Evolutionary conservation across 30 jellyfish, hydroid and myxozoan species (phyloP).

Genomic region (Cassiopea xamachana): DNA sequence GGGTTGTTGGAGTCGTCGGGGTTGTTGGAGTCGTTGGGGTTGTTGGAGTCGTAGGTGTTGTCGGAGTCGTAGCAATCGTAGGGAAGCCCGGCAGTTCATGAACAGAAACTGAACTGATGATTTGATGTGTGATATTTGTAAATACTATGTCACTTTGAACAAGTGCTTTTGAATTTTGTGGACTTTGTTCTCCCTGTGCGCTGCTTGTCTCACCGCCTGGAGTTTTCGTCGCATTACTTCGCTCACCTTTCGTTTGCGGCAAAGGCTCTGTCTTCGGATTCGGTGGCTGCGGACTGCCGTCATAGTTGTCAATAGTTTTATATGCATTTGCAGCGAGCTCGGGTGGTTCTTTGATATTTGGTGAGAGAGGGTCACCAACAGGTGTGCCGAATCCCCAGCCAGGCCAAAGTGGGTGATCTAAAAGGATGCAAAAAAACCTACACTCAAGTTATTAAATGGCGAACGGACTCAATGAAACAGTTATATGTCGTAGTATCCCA

Average conservation of each 20-base stretch:
- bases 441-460: background rate
- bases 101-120: constrained; percentile 42
- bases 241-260: background rate
- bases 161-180: constrained; percentile 1
- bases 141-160: constrained; percentile 45
- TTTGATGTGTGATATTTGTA: constrained; percentile 56
- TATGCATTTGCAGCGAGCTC: constrained; percentile 77
- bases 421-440: background rate
- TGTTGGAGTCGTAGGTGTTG: constrained; percentile 60
- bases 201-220: background rate
- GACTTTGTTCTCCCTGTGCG: background rate
- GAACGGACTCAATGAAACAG: background rate
- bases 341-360: constrained; percentile 71
- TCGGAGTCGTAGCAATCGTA: constrained; percentile 21
- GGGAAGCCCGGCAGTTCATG: constrained; percentile 9
- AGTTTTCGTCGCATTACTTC: background rate
- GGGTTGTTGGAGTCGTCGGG: constrained; percentile 66
- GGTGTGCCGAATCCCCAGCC: constrained; percentile 90
- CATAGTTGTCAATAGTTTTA: constrained; percentile 55
- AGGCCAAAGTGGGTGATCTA: constrained; percentile 85
- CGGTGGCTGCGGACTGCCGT: constrained; percentile 79
- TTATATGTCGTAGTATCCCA: too few relatives aligned
- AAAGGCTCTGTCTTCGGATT: constrained; percentile 55
- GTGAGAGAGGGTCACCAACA: constrained; percentile 79
- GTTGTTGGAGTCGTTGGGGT: constrained; percentile 67